Evolutionary conservation across 2,113 vertebrate genomes (phyloP), one percentile per base, ranked within the genome.

Genomic region (Notarius quadriscutis): DNA sequence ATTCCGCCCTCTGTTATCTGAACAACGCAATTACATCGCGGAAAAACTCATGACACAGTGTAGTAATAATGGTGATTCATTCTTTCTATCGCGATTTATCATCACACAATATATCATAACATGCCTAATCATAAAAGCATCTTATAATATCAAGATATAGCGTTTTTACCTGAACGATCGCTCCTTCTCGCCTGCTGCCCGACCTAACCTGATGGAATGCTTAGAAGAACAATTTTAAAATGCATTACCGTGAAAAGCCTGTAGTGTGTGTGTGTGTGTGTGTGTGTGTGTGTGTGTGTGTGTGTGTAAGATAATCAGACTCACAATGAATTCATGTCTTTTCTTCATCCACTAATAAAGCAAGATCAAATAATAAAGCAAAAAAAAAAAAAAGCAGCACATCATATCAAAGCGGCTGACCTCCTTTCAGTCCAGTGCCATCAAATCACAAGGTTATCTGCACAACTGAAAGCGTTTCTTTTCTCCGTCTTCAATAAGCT

Each of bases 391-490:
- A 84, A 89, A 57, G 55, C n/a, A n/a, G 67, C 69, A 58, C 60
- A 58, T 67, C 63, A 83, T 85, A 86, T 91, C 84, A 91, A 89
- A 92, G 89, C 86, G 65, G 80, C 87, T 82, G 84, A 60, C 87
- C 88, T 87, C 78, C 74, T 89, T 91, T 89, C 83, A 89, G 74
- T 60, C 63, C 7, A n/a, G 63, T 15, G 20, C 57, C 86, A 67
- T 85, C 58, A 90, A 79, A 91, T 83, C 82, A 50, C 72, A 88
- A 89, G 83, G 86, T 89, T 89, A 87, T 84, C 85, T 84, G 60
- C 72, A 57, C 74, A 48, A 85, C 53, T 95, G 91, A 88, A 84
- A 78, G 78, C 79, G 78, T 57, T 58, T 69, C 82, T 65, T 85
- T 87, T 82, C 62, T 82, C 67, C 41, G 25, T 82, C 87, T 77